Evolutionary conservation across 2,888 invertebrate species (phyloP).

Genomic region (Cecidostiba fungosa): DNA sequence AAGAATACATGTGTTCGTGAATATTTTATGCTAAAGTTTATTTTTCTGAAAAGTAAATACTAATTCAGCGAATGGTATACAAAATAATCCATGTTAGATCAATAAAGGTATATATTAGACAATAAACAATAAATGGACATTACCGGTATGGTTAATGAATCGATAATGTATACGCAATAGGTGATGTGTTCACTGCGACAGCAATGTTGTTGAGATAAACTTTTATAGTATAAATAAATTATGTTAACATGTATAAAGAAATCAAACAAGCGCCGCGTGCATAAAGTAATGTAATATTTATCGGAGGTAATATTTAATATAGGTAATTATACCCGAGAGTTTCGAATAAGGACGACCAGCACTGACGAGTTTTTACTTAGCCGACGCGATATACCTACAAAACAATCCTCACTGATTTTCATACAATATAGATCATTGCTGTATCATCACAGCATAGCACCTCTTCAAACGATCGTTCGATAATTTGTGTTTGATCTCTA

Average conservation of each 20-base stretch:
- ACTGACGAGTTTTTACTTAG: slow-evolving; percentile 51
- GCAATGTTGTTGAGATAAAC: slow-evolving; percentile 31
- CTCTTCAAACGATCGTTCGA: neutral
- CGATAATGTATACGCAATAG: slow-evolving; percentile 33
- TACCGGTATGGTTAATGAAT: slow-evolving; percentile 43
- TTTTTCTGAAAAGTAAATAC: slow-evolving; percentile 71
- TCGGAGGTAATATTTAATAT: slow-evolving; percentile 52
- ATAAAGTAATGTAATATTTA: slow-evolving; percentile 51
- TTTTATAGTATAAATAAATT: slow-evolving; percentile 48
- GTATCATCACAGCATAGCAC: slow-evolving; percentile 22
- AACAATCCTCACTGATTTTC: slow-evolving; percentile 4
- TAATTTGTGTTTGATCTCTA: neutral
- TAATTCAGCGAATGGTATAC: slow-evolving; percentile 68
- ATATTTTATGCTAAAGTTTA: slow-evolving; percentile 71
- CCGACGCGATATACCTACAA: neutral
- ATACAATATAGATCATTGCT: neutral
- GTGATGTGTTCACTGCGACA: slow-evolving; percentile 36
- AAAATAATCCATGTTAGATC: slow-evolving; percentile 70
- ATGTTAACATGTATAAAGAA: slow-evolving; percentile 42
- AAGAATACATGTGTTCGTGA: slow-evolving; percentile 10
- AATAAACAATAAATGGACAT: slow-evolving; percentile 52
- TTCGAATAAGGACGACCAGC: slow-evolving; percentile 13
- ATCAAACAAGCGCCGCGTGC: slow-evolving; percentile 48
- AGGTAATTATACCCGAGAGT: slow-evolving; percentile 40
- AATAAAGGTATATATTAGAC: slow-evolving; percentile 55